Percentiles rank a stretch among this genome's conserved stretches.
Conservation (phyloP, 2,113 vertebrate genomes). For the Hippocampus zosterae region DNA sequence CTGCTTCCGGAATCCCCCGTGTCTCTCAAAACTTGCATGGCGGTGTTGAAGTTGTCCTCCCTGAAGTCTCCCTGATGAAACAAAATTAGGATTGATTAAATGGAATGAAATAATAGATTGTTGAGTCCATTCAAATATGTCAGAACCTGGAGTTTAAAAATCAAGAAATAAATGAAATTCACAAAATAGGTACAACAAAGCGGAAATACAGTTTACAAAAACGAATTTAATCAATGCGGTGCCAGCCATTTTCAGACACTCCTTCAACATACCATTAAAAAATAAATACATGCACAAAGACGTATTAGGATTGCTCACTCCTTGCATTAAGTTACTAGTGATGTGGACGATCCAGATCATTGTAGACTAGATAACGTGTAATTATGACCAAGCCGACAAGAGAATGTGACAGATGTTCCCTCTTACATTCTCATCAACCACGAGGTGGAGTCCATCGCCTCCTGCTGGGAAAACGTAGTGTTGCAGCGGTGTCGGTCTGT, state of each 20-base stretch:
- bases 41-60: slow-evolving; percentile 98
- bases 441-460: slow-evolving; percentile 94
- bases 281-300: no score
- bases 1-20: slow-evolving; percentile 81
- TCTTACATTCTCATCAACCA: slow-evolving; percentile 97
- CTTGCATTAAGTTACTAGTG: no score
- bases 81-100: not conserved
- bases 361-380: not conserved
- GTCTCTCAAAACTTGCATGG: slow-evolving; percentile 96
- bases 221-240: not conserved
- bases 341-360: not conserved
- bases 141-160: not conserved
- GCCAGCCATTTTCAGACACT: no score
- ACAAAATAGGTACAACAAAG: not conserved
- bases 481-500: slow-evolving; percentile 92
- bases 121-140: not conserved
- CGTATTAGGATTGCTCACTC: no score
- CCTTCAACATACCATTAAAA: no score
- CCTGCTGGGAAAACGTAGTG: slow-evolving; percentile 98
- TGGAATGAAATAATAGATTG: not conserved
- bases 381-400: not conserved
- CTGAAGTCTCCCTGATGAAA: slow-evolving; percentile 88
- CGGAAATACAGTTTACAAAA: not conserved
- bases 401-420: not conserved
- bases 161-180: not conserved